Conservation (phyloP, 1,140 invertebrate genomes). For the Nephila pilipes region DNA sequence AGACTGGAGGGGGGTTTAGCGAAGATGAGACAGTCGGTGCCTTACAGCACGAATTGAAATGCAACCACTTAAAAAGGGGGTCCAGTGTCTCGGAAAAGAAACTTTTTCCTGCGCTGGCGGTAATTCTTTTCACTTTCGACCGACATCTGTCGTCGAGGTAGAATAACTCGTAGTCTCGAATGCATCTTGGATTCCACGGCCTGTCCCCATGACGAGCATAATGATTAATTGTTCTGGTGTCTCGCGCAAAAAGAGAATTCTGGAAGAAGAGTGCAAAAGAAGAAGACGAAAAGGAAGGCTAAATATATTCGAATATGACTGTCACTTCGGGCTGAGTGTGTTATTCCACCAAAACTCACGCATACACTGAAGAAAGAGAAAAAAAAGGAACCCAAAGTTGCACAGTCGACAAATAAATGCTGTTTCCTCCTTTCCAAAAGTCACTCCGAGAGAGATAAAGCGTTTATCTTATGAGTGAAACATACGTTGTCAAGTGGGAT, state of each 20-base stretch:
- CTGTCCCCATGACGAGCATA: slow-evolving; percentile 7
- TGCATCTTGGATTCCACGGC: slow-evolving; percentile 9
- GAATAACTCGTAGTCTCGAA: neutral
- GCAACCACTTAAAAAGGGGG: neutral
- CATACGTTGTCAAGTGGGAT: neutral
- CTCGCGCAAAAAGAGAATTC: neutral
- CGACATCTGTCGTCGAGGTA: neutral
- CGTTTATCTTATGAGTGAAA: neutral
- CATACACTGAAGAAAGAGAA: neutral
- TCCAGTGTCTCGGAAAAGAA: neutral
- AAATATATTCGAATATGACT: slow-evolving; percentile 6
- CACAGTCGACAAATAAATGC: neutral
- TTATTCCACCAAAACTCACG: neutral
- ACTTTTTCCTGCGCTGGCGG: neutral
- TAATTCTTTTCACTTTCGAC: neutral
- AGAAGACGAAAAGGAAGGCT: neutral
- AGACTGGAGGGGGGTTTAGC: too few relatives aligned
- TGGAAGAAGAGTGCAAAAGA: neutral
- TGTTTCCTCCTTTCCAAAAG: neutral
- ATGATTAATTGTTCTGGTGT: slow-evolving; percentile 9
- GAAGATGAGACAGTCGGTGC: too few relatives aligned
- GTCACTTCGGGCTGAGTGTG: neutral
- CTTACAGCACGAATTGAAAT: neutral
- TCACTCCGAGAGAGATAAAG: neutral
- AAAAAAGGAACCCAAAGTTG: neutral